Conservation (phyloP, 2,888 invertebrate genomes). For the Amblyjoppa proteus region DNA sequence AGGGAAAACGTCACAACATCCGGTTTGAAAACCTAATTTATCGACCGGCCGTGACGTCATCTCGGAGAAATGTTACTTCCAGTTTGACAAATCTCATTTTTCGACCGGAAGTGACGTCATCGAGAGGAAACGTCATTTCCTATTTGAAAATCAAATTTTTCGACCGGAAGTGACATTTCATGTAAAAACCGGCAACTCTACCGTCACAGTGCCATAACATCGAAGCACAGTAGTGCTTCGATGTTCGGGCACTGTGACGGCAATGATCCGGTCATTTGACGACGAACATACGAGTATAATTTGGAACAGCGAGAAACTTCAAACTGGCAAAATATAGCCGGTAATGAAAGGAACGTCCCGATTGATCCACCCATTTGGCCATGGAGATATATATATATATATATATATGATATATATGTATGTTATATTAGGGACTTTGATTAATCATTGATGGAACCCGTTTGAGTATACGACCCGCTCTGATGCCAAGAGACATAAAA, state of each 20-base stretch:
- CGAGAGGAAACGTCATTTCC: no score
- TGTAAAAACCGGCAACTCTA: not conserved
- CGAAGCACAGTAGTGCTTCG: not conserved
- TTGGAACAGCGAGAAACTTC: not conserved
- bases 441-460: not conserved
- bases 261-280: not conserved
- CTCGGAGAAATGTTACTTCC: no score
- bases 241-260: not conserved
- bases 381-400: no score
- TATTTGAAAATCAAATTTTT: no score
- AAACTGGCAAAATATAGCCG: not conserved
- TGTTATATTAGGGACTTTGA: not conserved
- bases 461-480: not conserved
- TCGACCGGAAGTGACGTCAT: no score
- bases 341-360: not conserved
- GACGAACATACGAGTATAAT: not conserved
- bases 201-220: not conserved
- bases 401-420: no score
- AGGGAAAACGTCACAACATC: no score
- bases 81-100: no score
- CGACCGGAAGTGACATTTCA: no score
- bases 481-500: constrained; percentile 9
- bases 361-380: no score
- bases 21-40: no score
- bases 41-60: no score